These are phyloP conservation scores for Prinia subflava DNA, from an alignment of 2,113 vertebrate genomes.

Conservation along the genomic window DNA sequence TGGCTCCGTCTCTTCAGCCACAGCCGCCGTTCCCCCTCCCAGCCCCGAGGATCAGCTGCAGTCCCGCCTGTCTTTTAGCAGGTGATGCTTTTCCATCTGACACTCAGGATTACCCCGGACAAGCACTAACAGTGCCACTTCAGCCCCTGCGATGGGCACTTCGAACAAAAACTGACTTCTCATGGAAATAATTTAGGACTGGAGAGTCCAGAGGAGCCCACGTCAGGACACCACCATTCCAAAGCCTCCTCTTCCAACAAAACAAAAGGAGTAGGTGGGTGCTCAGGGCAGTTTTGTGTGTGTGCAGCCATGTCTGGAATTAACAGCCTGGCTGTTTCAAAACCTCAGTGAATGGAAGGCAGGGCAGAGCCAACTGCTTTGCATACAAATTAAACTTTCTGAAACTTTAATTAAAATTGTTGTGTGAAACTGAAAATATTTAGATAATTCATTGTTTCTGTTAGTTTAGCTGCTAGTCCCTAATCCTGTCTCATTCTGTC, in stretches of 20 bases:
- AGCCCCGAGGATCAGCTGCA: not conserved
- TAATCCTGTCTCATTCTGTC: not conserved
- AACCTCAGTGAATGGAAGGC: not conserved
- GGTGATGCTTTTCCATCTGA: not conserved
- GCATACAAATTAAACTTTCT: constrained; percentile 56
- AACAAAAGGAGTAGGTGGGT: not conserved
- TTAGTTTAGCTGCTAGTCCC: not conserved
- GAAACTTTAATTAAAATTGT: constrained; percentile 38
- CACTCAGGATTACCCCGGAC: fast-evolving
- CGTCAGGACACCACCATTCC: not conserved
- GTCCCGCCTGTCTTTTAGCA: not conserved
- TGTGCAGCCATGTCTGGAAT: not conserved
- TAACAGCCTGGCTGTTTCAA: not conserved
- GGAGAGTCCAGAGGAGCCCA: not conserved
- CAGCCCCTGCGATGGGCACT: not conserved
- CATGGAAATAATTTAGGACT: not conserved
- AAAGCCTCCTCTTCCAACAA: not conserved
- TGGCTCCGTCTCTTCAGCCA: not conserved
- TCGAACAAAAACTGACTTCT: not conserved
- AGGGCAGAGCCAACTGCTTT: constrained; percentile 37
- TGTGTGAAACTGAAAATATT: constrained; percentile 15
- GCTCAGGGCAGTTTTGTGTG: not conserved
- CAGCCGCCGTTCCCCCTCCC: not conserved
- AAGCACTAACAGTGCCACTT: not conserved
- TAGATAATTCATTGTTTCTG: not conserved